Conservation (phyloP, 2,797 vertebrate species). For the Melanotaenia pygmaea region DNA sequence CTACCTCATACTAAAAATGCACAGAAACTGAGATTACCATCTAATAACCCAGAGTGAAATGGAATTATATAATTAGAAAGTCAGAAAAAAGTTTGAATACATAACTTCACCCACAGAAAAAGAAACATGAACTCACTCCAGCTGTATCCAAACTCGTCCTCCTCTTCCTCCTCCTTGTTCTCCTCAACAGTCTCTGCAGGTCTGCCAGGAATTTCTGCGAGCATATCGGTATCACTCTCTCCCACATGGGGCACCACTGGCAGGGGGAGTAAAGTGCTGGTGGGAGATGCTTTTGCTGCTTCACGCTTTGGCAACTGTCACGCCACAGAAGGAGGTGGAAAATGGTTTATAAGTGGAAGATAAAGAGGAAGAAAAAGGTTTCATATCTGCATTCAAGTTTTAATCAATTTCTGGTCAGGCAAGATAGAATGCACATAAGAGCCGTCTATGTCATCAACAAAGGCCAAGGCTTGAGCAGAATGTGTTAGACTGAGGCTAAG, state of each 20-base stretch:
- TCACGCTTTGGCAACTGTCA: constrained; percentile 85
- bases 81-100: background rate
- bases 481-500: constrained; percentile 32
- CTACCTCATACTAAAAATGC: background rate
- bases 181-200: constrained; percentile 59
- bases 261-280: constrained; percentile 72
- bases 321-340: constrained; percentile 43
- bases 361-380: constrained; percentile 24
- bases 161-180: constrained; percentile 47
- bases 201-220: constrained; percentile 74
- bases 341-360: constrained; percentile 52
- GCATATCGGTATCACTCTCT: constrained; percentile 81
- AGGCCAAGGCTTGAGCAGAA: constrained; percentile 5
- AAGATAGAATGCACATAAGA: constrained; percentile 20
- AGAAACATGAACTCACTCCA: constrained; percentile 89
- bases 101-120: background rate
- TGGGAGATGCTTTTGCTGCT: constrained; percentile 80
- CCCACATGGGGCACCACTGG: constrained; percentile 84
- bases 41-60: background rate
- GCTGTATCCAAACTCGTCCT: constrained; percentile 94
- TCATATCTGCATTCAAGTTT: constrained; percentile 22
- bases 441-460: constrained; percentile 44
- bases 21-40: background rate
- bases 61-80: background rate
- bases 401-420: constrained; percentile 29